A percentile compares a stretch with the other conserved stretches of the same genome.
Evolutionary conservation across 1,140 invertebrate species (phyloP).

Genomic region (Argopecten irradians): DNA sequence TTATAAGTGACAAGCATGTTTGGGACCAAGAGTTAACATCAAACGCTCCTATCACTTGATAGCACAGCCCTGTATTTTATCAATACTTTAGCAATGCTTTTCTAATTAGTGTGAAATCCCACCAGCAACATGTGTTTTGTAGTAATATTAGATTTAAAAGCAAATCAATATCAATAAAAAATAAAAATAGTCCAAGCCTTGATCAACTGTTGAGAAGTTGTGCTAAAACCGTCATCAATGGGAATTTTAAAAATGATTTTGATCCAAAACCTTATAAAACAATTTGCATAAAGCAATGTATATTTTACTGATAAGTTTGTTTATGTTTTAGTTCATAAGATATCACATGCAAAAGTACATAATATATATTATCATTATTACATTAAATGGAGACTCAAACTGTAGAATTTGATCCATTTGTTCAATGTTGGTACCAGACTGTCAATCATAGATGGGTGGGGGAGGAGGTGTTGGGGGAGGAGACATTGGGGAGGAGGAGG

Average conservation of each 20-base stretch:
- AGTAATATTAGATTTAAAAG: neutral
- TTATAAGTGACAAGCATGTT: conserved; percentile 22
- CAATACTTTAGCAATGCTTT: neutral
- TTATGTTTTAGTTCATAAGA: no score
- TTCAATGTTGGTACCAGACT: no score
- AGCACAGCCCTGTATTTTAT: neutral
- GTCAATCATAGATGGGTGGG: no score
- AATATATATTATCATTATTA: no score
- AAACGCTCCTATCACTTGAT: neutral
- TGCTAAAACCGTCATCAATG: no score
- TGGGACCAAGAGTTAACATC: neutral
- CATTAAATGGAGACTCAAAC: no score
- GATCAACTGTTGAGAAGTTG: neutral
- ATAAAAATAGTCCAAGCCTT: neutral
- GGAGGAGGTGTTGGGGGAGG: neutral
- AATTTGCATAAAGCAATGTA: no score
- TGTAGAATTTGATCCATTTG: no score
- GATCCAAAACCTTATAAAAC: no score
- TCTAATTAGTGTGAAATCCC: neutral
- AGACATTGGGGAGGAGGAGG: neutral
- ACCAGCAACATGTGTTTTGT: conserved; percentile 7
- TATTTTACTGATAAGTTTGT: no score
- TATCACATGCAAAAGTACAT: no score
- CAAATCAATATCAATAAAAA: neutral
- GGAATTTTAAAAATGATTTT: no score